Evolutionary conservation across 1,140 invertebrate genomes (phyloP).

Genomic region (Rhysida immarginata): DNA sequence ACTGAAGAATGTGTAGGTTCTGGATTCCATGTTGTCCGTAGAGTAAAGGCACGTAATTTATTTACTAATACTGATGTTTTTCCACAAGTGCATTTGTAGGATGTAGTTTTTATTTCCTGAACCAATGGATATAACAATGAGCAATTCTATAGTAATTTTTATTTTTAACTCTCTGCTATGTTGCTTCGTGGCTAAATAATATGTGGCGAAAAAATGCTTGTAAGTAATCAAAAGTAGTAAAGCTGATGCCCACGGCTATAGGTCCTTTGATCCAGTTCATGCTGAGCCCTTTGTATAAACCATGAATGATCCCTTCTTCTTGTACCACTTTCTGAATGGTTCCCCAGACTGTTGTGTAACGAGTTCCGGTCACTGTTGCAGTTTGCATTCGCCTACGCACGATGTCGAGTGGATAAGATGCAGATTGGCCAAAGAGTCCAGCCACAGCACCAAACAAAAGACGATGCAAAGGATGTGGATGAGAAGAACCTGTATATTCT

Average conservation of each 20-base stretch:
- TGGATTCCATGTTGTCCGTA: no score
- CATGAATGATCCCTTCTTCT: conserved; percentile 70
- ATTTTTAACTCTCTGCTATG: no score
- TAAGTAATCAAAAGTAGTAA: conserved; percentile 82
- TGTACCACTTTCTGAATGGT: conserved; percentile 49
- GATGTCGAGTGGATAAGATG: conserved; percentile 74
- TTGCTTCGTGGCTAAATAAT: no score
- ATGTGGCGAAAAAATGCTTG: conserved; percentile 38
- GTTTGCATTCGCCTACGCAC: conserved; percentile 58
- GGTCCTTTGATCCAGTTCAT: conserved; percentile 99
- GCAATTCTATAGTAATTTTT: no score
- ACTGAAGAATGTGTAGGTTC: no score
- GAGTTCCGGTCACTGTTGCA: conserved; percentile 39
- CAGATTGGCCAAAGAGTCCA: conserved; percentile 83
- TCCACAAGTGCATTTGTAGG: no score
- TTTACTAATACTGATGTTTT: no score
- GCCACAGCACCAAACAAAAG: conserved; percentile 76
- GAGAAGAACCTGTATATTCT: neutral
- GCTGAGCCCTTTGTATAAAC: conserved; percentile 92
- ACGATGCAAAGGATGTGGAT: conserved; percentile 25
- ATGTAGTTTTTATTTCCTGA: no score
- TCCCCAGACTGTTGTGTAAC: conserved; percentile 42
- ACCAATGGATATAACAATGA: no score
- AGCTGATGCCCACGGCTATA: conserved; percentile 94
- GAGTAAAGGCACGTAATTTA: no score